Base-by-base conservation (phyloP, 2,888 invertebrate species). In the Neoascia interrupta region DNA sequence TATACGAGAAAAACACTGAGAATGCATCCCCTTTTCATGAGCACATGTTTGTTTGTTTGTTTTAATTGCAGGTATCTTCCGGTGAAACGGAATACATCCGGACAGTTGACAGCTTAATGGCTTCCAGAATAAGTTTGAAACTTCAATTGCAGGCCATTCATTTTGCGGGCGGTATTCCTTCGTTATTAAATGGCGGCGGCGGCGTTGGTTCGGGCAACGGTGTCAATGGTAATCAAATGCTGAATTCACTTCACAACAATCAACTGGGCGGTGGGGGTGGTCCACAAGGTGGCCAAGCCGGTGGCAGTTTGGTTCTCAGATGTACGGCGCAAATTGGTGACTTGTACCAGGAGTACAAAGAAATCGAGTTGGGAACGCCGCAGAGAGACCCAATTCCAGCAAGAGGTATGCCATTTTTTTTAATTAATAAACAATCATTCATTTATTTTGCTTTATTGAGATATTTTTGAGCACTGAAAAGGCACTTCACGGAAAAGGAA, bases 351-450 rank as follows among this genome's bases (percentile, higher is more conserved):
- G 91, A 91, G 86, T 91, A 91, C 64, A 92, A 93, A 58, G 93
- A 92, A 84, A 88, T 93, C 81, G 92, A 93, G 85, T 91, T 94
- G 85, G 92, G 93, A 74, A 91, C 93, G 68, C 92, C 92, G 69
- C 92, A 93, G 47, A 91, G 93, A 61, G 94, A 95, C 88, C 95
- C 95, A 3, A 91, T 94, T 83, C 95, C 95, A 15, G 94, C 94
- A 87, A 92, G 94, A 91, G 94, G 95, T 94, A 87, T 90, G 85
- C 84, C 2, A 11, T 2, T n/a, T n/a, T n/a, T n/a, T n/a, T n/a
- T n/a, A n/a, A n/a, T n/a, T n/a, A n/a, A n/a, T n/a, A n/a, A n/a
- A n/a, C n/a, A n/a, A n/a, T n/a, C n/a, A n/a, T n/a, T n/a, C n/a
- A n/a, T n/a, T n/a, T n/a, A n/a, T n/a, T n/a, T n/a, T n/a, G n/a